Evolutionary conservation across 2,797 vertebrate genomes (phyloP).

Genomic region (Zenarchopterus dispar): DNA sequence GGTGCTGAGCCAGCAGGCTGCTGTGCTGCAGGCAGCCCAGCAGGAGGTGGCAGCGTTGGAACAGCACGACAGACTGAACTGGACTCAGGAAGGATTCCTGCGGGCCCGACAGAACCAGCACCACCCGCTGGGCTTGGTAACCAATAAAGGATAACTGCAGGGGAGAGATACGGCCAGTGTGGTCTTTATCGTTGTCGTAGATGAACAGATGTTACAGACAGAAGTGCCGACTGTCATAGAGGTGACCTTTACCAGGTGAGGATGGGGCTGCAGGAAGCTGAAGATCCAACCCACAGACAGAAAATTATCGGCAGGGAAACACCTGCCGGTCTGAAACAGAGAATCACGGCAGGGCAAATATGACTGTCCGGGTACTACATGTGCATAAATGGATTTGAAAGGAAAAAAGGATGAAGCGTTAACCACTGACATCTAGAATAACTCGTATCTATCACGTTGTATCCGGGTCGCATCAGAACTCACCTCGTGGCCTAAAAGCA

Average conservation of each 20-base stretch:
- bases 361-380: too few relatives aligned
- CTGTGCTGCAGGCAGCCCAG: conserved; percentile 81
- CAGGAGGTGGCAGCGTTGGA: conserved; percentile 84
- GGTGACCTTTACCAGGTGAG: conserved; percentile 66
- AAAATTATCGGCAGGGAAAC: conserved; percentile 54
- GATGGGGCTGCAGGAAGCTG: conserved; percentile 73
- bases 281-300: conserved; percentile 81
- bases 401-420: too few relatives aligned
- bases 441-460: background rate
- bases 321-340: conserved; percentile 68
- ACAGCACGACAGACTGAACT: conserved; percentile 76
- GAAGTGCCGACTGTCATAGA: background rate
- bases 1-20: conserved; percentile 71
- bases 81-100: conserved; percentile 66
- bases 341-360: background rate
- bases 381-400: too few relatives aligned
- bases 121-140: conserved; percentile 76
- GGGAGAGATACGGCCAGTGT: background rate
- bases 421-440: background rate
- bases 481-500: conserved; percentile 84
- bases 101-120: conserved; percentile 67
- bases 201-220: background rate
- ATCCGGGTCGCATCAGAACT: conserved; percentile 14
- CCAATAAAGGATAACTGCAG: conserved; percentile 78
- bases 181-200: background rate